Evolutionary conservation across 2,888 invertebrate genomes (phyloP).

Genomic region (Cyclophora albipunctata): DNA sequence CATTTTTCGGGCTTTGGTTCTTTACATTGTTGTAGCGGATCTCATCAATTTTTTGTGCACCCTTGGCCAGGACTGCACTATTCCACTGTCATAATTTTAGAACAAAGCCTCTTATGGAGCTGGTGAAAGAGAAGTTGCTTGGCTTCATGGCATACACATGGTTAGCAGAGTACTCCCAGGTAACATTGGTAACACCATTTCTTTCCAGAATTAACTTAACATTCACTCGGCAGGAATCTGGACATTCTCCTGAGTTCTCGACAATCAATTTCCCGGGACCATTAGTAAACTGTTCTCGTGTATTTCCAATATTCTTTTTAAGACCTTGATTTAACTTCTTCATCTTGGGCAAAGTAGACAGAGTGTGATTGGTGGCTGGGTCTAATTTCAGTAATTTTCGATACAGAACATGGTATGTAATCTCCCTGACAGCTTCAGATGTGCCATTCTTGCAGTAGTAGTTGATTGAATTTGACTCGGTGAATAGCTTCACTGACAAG

Average conservation of each 20-base stretch:
- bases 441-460: conserved; percentile 77
- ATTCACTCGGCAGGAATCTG: conserved; percentile 78
- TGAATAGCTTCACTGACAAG: conserved; percentile 72
- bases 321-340: conserved; percentile 73
- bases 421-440: conserved; percentile 68
- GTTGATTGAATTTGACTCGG: conserved; percentile 69
- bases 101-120: conserved; percentile 82
- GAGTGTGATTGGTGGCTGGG: conserved; percentile 35
- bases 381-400: conserved; percentile 51
- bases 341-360: conserved; percentile 40
- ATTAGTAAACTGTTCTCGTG: conserved; percentile 74
- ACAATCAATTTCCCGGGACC: conserved; percentile 80
- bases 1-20: conserved; percentile 63
- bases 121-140: conserved; percentile 78
- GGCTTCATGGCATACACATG: conserved; percentile 84
- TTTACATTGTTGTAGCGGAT: conserved; percentile 61
- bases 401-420: conserved; percentile 45
- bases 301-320: conserved; percentile 72
- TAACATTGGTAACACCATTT: conserved; percentile 67
- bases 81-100: conserved; percentile 90
- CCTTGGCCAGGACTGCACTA: conserved; percentile 66
- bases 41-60: conserved; percentile 64
- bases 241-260: conserved; percentile 83
- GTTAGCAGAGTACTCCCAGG: conserved; percentile 78
- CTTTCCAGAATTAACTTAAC: conserved; percentile 75